Evolutionary conservation across 2,797 vertebrate genomes (phyloP).

Genomic region (Propithecus deckenii): DNA sequence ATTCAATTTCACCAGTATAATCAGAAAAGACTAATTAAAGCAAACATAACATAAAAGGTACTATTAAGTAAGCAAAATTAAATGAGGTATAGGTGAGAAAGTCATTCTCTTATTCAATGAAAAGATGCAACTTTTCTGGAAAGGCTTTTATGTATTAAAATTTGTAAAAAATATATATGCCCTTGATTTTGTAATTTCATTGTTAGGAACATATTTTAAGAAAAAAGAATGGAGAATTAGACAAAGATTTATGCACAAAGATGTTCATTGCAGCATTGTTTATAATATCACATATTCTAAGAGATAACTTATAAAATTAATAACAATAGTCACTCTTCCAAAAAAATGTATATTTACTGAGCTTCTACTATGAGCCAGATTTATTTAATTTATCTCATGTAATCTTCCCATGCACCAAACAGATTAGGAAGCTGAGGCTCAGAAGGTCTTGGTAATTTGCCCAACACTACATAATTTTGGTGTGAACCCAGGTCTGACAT

Average conservation of each 20-base stretch:
- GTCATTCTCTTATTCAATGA: not conserved
- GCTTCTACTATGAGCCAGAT: not conserved
- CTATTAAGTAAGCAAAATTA: not conserved
- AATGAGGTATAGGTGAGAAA: not conserved
- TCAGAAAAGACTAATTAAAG: not conserved
- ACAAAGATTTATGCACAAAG: not conserved
- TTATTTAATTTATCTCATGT: not conserved
- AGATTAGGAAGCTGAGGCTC: not conserved
- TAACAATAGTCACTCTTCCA: not conserved
- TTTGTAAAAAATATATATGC: not conserved
- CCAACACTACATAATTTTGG: not conserved
- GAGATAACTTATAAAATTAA: not conserved
- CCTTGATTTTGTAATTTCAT: not conserved
- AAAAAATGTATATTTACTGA: constrained; percentile 10
- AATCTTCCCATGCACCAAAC: not conserved
- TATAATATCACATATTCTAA: not conserved
- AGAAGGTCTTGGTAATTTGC: not conserved
- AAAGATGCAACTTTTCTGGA: not conserved
- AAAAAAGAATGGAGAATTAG: not conserved
- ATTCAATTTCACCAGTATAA: not conserved
- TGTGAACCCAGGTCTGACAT: not conserved
- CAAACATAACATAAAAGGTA: not conserved
- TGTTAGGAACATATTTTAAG: not conserved
- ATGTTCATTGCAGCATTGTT: not conserved
- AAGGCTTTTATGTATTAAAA: not conserved